Conservation (phyloP, 2,888 invertebrate species). For the Deilephila porcellus region DNA sequence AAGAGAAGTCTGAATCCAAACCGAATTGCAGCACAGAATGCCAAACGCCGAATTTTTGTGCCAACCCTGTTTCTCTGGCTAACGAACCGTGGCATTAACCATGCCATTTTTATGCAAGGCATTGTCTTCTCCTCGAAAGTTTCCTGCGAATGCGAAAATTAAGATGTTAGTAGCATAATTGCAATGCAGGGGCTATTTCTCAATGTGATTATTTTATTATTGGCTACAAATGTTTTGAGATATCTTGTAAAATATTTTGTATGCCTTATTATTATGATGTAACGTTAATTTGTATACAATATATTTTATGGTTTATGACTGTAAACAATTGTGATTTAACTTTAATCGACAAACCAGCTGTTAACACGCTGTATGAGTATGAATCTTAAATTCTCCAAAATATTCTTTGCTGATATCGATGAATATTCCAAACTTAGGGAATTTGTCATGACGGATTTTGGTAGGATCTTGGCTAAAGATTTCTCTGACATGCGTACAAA, state of each 20-base stretch:
- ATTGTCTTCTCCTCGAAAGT: conserved; percentile 27
- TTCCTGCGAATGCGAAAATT: conserved; percentile 24
- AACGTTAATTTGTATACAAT: too few species aligned
- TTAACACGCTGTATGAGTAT: too few species aligned
- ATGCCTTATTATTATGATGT: background rate
- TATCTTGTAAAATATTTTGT: background rate
- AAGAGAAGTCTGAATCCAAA: conserved; percentile 29
- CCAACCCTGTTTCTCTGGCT: conserved; percentile 47
- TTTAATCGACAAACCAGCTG: too few species aligned
- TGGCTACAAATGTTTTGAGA: background rate
- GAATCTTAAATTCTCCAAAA: too few species aligned
- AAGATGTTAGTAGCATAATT: conserved; percentile 18
- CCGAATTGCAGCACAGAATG: conserved; percentile 40
- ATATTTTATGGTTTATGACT: too few species aligned
- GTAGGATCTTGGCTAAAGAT: too few species aligned
- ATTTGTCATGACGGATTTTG: too few species aligned
- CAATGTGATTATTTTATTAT: background rate
- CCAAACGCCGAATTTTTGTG: conserved; percentile 41
- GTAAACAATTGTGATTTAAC: too few species aligned
- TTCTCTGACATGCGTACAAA: too few species aligned
- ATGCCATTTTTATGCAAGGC: conserved; percentile 27
- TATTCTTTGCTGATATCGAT: too few species aligned
- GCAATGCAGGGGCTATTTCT: background rate
- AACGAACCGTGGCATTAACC: conserved; percentile 48
- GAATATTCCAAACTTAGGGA: too few species aligned